phyloP scores from a whole-genome alignment of 1,140 invertebrate species.

The Sitobion miscanthi region DNA sequence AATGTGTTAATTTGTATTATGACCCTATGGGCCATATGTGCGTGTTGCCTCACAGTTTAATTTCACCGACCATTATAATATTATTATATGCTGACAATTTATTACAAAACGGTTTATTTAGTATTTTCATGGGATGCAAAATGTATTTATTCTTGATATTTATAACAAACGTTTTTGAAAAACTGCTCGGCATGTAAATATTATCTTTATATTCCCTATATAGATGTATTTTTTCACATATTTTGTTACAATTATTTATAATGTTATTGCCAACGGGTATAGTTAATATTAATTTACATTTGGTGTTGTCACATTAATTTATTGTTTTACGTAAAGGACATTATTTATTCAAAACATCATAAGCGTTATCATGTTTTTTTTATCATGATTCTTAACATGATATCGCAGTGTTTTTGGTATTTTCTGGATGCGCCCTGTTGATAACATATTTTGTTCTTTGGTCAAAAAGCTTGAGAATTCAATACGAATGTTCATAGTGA shows the following conservation, averaged over 20 bases:
- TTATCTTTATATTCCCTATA: background rate
- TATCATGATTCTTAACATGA: no score
- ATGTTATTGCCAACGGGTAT: background rate
- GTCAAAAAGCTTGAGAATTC: no score
- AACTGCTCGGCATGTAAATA: background rate
- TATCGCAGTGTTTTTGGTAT: no score
- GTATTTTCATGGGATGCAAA: background rate
- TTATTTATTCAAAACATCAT: background rate
- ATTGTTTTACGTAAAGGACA: background rate
- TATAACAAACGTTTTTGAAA: background rate
- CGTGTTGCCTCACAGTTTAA: background rate
- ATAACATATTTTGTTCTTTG: no score
- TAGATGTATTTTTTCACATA: background rate
- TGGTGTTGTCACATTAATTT: background rate
- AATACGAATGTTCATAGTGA: no score
- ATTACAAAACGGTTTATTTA: background rate
- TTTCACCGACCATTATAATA: background rate
- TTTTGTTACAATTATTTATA: background rate
- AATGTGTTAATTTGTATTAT: constrained; percentile 12
- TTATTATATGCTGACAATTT: background rate
- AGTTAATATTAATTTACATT: background rate
- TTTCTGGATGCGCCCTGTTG: no score
- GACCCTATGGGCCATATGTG: background rate
- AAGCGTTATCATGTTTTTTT: no score
- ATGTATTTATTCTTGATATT: background rate